phyloP scores from a whole-genome alignment of 2,797 vertebrate genomes.

The Falco berigora region DNA sequence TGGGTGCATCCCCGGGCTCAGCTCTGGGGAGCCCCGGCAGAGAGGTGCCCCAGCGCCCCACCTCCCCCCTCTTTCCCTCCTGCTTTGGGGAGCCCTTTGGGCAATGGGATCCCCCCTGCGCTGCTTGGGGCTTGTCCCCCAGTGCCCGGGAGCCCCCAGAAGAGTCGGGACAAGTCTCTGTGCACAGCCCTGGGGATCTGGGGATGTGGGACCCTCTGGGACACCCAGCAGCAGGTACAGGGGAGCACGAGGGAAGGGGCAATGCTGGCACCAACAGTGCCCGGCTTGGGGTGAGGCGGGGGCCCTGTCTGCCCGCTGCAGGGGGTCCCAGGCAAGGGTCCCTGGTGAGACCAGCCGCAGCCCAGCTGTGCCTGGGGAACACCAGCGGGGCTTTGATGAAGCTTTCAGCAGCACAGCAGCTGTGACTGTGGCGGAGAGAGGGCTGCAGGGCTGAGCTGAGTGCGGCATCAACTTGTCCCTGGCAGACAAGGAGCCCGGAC shows the following conservation, averaged over 20 bases:
- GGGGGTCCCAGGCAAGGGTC: background rate
- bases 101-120: background rate
- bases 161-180: fast-evolving
- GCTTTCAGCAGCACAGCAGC: background rate
- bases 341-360: background rate
- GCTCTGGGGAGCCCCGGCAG: background rate
- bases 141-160: background rate
- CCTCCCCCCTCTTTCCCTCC: background rate
- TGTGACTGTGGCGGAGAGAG: background rate
- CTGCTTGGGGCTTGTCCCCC: fast-evolving
- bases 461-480: fast-evolving
- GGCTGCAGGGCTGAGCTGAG: background rate
- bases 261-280: background rate
- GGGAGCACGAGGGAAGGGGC: background rate
- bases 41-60: background rate
- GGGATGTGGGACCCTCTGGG: background rate
- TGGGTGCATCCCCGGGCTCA: background rate
- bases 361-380: background rate
- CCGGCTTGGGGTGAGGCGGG: background rate
- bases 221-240: fast-evolving
- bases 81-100: background rate
- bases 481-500: background rate
- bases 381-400: background rate
- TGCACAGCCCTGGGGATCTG: fast-evolving
- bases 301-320: fast-evolving